Base-by-base conservation (phyloP, 2,888 invertebrate species). In the Molanna angustata region DNA sequence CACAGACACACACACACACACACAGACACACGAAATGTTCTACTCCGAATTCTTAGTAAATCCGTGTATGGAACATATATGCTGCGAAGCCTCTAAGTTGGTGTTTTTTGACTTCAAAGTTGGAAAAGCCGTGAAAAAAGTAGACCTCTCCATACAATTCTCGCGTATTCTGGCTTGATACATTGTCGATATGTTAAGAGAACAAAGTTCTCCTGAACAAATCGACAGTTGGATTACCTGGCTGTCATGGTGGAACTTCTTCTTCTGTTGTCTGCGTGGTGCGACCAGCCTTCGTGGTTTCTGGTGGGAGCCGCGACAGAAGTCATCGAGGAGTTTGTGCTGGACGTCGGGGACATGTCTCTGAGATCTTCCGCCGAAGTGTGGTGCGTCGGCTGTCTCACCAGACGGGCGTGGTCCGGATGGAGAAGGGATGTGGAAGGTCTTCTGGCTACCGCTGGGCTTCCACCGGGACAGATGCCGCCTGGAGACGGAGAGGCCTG, bases 401-500 rank as follows among this genome's bases (percentile, higher is more conserved):
- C 75, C n/a, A 84, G 69, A 9, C 84, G 71, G 17, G 86, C 86
- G 67, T 85, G 85, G 64, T 86, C 84, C 4, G 86, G 86, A 70
- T 86, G 86, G 50, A 86, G 71, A 2, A 85, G 70, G 39, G 78
- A 71, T 62, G 76, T 76, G 61, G 83, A 82, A 47, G 82, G 81
- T 49, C 84, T 71, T 35, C 80, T 69, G 17, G 52, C 55, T 1
- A 66, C 68, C 40, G 68, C 71, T 3, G 69, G 73, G 35, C 67
- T 72, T 46, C 64, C 67, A 54, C 69, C 73, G 33, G 40, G 33
- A 16, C 19, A 31, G 45, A 57, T 64, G 2, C 66, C 68, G 44
- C 69, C 67, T 1, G 70, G 69, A 11, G 69, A 71, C 7, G 71
- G 71, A 9, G 70, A 69, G 40, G 78, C 79, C 80, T 80, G 59